These are phyloP conservation scores for Tringa solitaria DNA, from an alignment of 2,113 vertebrate genomes.

Conservation along the genomic window DNA sequence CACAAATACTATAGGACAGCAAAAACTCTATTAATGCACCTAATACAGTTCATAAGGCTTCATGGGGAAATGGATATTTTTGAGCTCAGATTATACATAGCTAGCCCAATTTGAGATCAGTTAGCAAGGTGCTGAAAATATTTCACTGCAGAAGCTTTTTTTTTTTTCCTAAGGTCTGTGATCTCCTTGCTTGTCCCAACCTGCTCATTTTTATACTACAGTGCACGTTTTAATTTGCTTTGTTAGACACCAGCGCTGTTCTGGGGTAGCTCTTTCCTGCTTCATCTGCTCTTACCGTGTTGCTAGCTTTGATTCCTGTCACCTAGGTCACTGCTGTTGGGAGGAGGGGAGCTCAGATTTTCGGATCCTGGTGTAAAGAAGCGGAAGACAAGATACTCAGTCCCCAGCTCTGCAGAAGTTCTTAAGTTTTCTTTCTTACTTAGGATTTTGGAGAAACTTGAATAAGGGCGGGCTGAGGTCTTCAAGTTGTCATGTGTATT, in stretches of 20 bases:
- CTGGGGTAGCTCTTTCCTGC: background rate
- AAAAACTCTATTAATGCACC: background rate
- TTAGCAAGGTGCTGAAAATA: background rate
- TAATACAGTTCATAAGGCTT: background rate
- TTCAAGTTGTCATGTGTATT: accelerated
- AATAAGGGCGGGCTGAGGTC: accelerated
- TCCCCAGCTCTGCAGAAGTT: background rate
- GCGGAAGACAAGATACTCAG: accelerated
- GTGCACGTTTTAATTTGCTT: background rate
- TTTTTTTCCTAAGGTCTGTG: background rate
- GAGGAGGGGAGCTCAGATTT: background rate
- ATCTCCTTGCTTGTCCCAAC: accelerated
- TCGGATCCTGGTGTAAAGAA: background rate
- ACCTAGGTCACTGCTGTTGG: accelerated
- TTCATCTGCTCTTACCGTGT: background rate
- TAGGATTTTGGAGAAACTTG: background rate
- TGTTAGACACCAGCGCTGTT: background rate
- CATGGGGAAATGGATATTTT: background rate
- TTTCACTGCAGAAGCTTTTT: background rate
- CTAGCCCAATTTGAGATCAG: background rate
- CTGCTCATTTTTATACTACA: background rate
- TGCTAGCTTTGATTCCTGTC: background rate
- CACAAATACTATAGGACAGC: background rate
- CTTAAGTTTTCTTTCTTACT: background rate
- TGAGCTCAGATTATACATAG: background rate